A percentile compares a stretch with the other conserved stretches of the same genome.
phyloP scores from a whole-genome alignment of 2,797 vertebrate genomes.

The Phataginus tricuspis region DNA sequence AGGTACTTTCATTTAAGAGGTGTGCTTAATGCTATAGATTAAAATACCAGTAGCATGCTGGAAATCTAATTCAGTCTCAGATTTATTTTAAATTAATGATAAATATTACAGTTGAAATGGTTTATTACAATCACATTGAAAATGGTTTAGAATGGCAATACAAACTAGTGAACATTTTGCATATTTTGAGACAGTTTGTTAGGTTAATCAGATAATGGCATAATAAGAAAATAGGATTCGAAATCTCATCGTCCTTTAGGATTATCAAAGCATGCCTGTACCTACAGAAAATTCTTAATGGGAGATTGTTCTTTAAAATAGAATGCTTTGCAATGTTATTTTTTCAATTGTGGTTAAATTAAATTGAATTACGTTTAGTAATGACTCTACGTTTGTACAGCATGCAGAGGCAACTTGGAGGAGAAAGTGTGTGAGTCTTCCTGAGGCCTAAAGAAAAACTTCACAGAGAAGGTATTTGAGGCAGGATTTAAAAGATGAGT shows the following conservation, averaged over 20 bases:
- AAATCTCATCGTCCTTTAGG: background rate
- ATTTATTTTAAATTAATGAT: background rate
- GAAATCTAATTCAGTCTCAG: background rate
- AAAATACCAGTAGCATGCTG: background rate
- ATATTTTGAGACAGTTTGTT: background rate
- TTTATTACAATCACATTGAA: background rate
- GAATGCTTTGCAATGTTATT: background rate
- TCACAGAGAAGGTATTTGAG: background rate
- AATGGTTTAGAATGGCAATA: background rate
- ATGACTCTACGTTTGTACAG: background rate
- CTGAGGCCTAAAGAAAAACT: background rate
- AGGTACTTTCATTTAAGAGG: background rate
- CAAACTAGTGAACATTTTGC: background rate
- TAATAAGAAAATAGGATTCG: background rate
- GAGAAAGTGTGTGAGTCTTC: background rate
- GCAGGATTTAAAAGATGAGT: background rate
- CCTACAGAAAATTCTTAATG: background rate
- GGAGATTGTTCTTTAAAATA: background rate
- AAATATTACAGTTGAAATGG: too few relatives aligned
- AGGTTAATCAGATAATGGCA: background rate
- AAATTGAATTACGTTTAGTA: background rate
- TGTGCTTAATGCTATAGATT: background rate
- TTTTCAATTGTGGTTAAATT: background rate
- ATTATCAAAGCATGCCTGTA: background rate
- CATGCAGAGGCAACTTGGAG: background rate